Percentiles rank a stretch among this genome's conserved stretches.
These are phyloP conservation scores for Naso thynnoides DNA, from an alignment of 2,797 vertebrate species.

Conservation along the genomic window DNA sequence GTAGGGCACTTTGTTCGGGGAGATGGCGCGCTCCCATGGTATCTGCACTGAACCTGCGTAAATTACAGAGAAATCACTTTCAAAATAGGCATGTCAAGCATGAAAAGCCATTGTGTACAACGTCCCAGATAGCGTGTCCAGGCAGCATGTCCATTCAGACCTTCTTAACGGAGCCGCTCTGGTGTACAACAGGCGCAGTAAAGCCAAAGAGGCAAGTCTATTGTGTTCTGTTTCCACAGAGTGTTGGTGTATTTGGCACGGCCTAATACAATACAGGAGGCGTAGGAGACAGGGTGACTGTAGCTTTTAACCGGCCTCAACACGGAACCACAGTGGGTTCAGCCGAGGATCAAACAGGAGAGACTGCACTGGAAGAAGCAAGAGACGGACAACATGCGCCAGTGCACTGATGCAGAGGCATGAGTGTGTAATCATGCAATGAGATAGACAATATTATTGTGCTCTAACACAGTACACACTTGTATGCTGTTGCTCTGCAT, in stretches of 20 bases:
- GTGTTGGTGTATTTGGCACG: conserved; percentile 59
- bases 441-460: conserved; percentile 7
- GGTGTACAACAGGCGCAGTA: conserved; percentile 48
- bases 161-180: conserved; percentile 50
- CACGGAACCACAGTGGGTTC: conserved; percentile 39
- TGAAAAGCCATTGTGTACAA: conserved; percentile 67
- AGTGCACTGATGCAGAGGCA: conserved; percentile 20
- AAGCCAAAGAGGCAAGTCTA: conserved; percentile 63
- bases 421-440: conserved; percentile 6
- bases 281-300: conserved; percentile 35
- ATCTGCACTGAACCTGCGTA: conserved; percentile 95
- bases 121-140: conserved; percentile 60
- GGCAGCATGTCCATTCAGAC: conserved; percentile 62
- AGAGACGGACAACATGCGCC: neutral
- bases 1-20: conserved; percentile 99
- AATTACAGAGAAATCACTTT: conserved; percentile 62
- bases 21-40: conserved; percentile 98
- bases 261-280: conserved; percentile 55
- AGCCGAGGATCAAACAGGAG: conserved; percentile 50
- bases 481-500: neutral
- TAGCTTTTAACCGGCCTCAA: conserved; percentile 35
- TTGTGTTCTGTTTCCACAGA: conserved; percentile 65
- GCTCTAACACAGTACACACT: neutral
- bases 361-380: conserved; percentile 26
- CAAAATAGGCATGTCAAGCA: conserved; percentile 58